A percentile compares a stretch with the other conserved stretches of the same genome.
Conservation (phyloP, 2,113 vertebrate species). For the Pygoscelis antarcticus region DNA sequence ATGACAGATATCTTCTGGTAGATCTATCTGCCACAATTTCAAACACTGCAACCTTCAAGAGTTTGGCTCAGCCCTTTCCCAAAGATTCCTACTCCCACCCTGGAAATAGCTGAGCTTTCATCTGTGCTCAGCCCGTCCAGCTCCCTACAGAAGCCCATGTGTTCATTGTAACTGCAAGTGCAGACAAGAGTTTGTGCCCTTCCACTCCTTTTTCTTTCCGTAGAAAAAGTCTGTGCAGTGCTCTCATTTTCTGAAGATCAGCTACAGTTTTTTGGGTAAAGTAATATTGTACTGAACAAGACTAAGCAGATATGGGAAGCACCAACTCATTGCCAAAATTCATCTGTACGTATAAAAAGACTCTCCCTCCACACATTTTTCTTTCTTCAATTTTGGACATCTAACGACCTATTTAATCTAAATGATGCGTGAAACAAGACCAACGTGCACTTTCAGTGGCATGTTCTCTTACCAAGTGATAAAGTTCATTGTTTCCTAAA, state of each 20-base stretch:
- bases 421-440: background rate
- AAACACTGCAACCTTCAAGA: background rate
- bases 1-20: background rate
- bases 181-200: background rate
- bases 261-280: background rate
- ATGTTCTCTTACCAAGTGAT: conserved; percentile 86
- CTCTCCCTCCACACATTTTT: background rate
- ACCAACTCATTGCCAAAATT: background rate
- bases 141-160: background rate
- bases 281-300: background rate
- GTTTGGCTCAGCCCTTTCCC: background rate
- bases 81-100: background rate
- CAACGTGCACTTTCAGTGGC: background rate
- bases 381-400: background rate
- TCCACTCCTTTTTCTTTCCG: background rate
- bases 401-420: background rate
- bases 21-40: background rate
- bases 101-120: background rate
- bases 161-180: background rate
- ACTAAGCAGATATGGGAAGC: background rate
- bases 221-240: background rate
- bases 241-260: background rate
- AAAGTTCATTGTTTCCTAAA: conserved; percentile 97
- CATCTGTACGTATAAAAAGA: background rate
- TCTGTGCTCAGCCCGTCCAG: background rate